A percentile compares a stretch with the other conserved stretches of the same genome.
Conservation (phyloP, 2,113 vertebrate genomes). For the Haplochromis burtoni region DNA sequence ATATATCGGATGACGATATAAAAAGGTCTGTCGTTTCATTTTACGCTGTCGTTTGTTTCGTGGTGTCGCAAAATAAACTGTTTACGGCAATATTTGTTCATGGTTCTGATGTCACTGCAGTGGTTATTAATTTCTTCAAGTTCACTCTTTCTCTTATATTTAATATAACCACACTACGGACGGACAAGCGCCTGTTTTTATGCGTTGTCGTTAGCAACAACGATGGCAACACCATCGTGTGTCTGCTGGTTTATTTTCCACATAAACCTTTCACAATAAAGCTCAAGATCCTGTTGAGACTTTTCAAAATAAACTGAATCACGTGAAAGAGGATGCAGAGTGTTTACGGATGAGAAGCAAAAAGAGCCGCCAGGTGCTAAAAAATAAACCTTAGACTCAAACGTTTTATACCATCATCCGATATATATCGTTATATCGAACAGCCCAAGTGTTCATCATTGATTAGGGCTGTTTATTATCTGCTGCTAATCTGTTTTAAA, state of each 20-base stretch:
- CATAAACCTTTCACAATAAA: too few relatives aligned
- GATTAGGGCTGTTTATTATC: background rate
- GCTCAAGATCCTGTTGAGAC: background rate
- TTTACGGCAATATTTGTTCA: accelerated
- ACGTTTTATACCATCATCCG: background rate
- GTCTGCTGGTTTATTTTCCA: accelerated
- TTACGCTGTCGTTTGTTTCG: accelerated
- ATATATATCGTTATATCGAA: background rate
- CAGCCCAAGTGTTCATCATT: background rate
- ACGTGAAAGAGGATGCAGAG: background rate
- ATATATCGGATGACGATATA: accelerated
- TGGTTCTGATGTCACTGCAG: too few relatives aligned
- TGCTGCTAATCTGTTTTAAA: background rate
- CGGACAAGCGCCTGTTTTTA: accelerated
- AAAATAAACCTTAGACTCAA: background rate
- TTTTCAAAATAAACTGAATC: background rate
- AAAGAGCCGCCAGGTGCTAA: accelerated
- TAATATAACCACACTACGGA: accelerated
- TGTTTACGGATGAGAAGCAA: accelerated
- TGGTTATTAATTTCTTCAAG: accelerated
- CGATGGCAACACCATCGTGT: accelerated
- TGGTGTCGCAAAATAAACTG: too few relatives aligned
- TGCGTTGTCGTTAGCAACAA: background rate
- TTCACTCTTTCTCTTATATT: background rate
- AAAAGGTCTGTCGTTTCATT: accelerated